phyloP scores from a whole-genome alignment of 1,140 invertebrate genomes.

The Drosophila ercepeae region DNA sequence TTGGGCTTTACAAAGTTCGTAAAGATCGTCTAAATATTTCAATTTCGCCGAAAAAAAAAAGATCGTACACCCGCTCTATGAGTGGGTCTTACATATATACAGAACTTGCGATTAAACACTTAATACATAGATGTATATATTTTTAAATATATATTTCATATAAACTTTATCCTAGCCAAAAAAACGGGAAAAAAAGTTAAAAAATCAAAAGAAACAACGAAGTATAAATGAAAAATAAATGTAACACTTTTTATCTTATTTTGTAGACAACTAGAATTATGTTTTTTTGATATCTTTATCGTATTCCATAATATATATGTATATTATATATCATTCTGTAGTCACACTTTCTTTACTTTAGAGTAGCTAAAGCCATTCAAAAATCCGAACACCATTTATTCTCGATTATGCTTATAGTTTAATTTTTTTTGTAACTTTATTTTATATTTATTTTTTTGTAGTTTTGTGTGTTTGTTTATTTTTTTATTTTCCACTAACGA shows the following conservation, averaged over 20 bases:
- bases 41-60: constrained; percentile 17
- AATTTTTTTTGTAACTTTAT: constrained; percentile 7
- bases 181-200: constrained; percentile 8
- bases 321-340: constrained; percentile 15
- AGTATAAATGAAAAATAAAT: background rate
- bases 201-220: background rate
- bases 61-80: constrained; percentile 35
- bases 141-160: constrained; percentile 18
- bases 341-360: constrained; percentile 43
- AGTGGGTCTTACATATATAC: constrained; percentile 56
- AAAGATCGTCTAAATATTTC: constrained; percentile 29
- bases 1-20: constrained; percentile 9
- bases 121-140: constrained; percentile 19
- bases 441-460: constrained; percentile 12
- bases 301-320: constrained; percentile 1
- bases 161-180: constrained; percentile 22
- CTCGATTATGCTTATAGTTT: constrained; percentile 26
- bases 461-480: background rate
- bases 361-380: constrained; percentile 60
- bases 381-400: constrained; percentile 55
- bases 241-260: background rate
- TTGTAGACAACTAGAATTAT: constrained; percentile 32
- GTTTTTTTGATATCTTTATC: constrained; percentile 17
- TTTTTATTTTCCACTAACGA: constrained; percentile 69
- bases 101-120: constrained; percentile 39